phyloP scores from a whole-genome alignment of 2,888 invertebrate species.

The Prenolepis imparis region DNA sequence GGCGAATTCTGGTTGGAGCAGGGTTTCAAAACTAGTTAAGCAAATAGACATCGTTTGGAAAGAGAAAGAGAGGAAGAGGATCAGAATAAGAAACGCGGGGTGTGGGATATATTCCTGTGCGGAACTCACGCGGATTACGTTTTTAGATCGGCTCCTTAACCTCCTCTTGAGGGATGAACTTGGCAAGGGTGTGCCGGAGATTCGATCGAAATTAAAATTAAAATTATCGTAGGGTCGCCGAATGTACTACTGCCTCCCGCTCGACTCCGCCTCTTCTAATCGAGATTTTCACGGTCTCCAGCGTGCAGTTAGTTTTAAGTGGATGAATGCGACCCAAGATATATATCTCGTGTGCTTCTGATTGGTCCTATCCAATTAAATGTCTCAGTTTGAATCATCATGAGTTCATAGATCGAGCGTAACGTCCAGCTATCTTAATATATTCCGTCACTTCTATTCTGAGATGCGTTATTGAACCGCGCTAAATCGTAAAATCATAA shows the following conservation, averaged over 20 bases:
- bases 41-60: constrained; percentile 79
- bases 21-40: constrained; percentile 84
- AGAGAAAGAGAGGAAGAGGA: constrained; percentile 52
- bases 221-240: constrained; percentile 77
- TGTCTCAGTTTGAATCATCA: constrained; percentile 70
- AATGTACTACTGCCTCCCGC: constrained; percentile 59
- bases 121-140: constrained; percentile 71
- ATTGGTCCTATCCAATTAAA: constrained; percentile 75
- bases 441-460: constrained; percentile 10
- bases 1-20: constrained; percentile 58
- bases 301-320: constrained; percentile 80
- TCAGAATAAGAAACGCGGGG: constrained; percentile 43
- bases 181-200: constrained; percentile 66
- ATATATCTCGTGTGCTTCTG: constrained; percentile 69
- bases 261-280: constrained; percentile 66
- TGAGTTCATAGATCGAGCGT: constrained; percentile 27
- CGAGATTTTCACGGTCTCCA: constrained; percentile 75
- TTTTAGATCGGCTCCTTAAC: constrained; percentile 78
- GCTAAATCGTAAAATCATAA: neutral
- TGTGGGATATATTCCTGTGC: constrained; percentile 59
- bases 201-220: constrained; percentile 83
- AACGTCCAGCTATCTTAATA: constrained; percentile 17
- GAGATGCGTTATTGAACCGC: neutral
- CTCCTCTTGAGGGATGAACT: constrained; percentile 68
- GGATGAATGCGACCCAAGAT: constrained; percentile 76